Evolutionary conservation across 2,797 vertebrate species (phyloP), one percentile per base, ranked within the genome.

Genomic region (Onychomys torridus): DNA sequence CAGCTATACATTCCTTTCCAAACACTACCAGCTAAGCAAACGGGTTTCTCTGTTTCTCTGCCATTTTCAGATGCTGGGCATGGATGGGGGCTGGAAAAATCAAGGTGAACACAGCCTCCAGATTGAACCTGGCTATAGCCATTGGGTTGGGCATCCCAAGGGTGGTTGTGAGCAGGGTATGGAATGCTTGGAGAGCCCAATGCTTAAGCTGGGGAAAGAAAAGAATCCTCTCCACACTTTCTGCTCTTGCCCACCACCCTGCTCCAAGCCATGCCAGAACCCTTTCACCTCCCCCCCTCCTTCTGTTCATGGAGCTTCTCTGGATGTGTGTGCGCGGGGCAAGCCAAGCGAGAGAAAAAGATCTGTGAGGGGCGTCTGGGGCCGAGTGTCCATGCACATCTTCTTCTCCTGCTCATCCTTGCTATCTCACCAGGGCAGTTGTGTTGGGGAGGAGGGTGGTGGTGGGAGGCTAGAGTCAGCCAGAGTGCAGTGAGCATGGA

Each of bases 351-450:
- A 57, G 85, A 92, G 87, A n/a, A 63, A 81, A 84, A 37, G 85
- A 67, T 55, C 91, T 92, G 76, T 2, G 21, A 91, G 89, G 71
- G 97, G 77, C 86, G 9, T 96, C 87, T 96, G 96, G 96, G 95
- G 93, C 92, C 6, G 29, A 0, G 5, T 78, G 95, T 97, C 97
- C 43, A 0, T 7, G 16, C 40, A 19, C 79, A 96, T 97, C 87
- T 94, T 98, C 96, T 95, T 97, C 96, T 97, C 84, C 61, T 96
- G 97, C 90, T 97, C 97, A 96, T 87, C 85, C 90, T 65, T 1
- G 0, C 90, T 81, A 27, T 79, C 94, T 95, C 52, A 4, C 87
- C 57, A 29, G 91, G 94, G 96, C 97, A 93, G 95, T 69, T 40
- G 89, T 43, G 81, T 21, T 46, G 94, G 67, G 59, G 76, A 81